phyloP scores from a whole-genome alignment of 2,888 invertebrate species.

The Xylota sylvarum region DNA sequence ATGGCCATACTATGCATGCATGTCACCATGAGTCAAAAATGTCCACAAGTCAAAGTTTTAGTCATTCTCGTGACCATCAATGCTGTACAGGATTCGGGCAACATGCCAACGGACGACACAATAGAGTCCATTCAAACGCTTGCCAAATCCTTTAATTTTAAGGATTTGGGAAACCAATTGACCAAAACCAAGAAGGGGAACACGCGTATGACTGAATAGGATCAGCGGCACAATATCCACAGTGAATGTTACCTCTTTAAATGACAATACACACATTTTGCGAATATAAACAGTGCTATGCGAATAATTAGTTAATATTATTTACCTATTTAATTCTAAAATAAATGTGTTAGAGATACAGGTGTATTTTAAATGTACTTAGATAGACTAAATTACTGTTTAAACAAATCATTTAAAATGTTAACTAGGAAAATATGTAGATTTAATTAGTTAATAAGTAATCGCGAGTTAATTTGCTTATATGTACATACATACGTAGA shows the following conservation, averaged over 20 bases:
- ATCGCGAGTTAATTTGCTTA: conserved; percentile 39
- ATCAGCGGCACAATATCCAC: conserved; percentile 14
- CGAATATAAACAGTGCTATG: conserved; percentile 33
- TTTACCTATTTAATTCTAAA: neutral
- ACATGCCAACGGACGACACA: conserved; percentile 80
- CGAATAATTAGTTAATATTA: conserved; percentile 11
- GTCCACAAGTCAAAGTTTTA: conserved; percentile 84
- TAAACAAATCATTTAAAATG: conserved; percentile 11
- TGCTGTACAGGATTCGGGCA: conserved; percentile 84
- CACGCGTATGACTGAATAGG: neutral
- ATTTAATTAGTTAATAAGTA: conserved; percentile 9
- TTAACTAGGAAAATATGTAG: conserved; percentile 26
- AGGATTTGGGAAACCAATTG: neutral
- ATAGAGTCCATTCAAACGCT: conserved; percentile 84
- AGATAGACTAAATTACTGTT: conserved; percentile 53
- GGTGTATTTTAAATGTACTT: conserved; percentile 20
- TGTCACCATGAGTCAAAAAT: conserved; percentile 81
- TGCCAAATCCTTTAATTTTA: conserved; percentile 82
- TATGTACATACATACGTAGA: neutral
- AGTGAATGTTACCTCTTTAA: conserved; percentile 52
- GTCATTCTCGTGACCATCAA: conserved; percentile 82
- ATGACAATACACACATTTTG: conserved; percentile 65
- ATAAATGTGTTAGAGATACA: conserved; percentile 4
- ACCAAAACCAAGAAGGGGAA: neutral
- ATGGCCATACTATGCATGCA: conserved; percentile 77